Percentiles rank a stretch among this genome's conserved stretches.
These are phyloP conservation scores for Diplazon laetatorius DNA, from an alignment of 2,888 invertebrate genomes.

Conservation along the genomic window DNA sequence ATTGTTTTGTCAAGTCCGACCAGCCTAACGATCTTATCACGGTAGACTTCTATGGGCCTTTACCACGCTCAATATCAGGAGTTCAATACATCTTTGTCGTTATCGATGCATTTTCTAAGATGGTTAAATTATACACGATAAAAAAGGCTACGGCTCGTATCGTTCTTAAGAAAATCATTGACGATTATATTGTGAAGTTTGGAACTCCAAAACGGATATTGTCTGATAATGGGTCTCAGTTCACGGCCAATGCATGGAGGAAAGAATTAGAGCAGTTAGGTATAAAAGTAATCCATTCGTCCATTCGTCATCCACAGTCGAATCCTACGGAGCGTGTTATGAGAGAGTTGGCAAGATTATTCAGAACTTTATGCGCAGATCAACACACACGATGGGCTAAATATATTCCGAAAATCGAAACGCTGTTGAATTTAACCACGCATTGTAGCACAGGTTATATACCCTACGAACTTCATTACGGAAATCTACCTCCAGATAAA, in stretches of 20 bases:
- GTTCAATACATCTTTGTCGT: constrained; percentile 2
- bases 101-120: too few species aligned
- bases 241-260: constrained; percentile 43
- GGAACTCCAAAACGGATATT: constrained; percentile 35
- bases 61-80: not conserved
- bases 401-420: not conserved
- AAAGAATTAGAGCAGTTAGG: constrained; percentile 12
- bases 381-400: too few species aligned
- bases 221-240: constrained; percentile 54
- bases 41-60: not conserved
- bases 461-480: not conserved
- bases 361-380: constrained; percentile 51
- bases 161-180: constrained; percentile 24
- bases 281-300: constrained; percentile 46
- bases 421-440: not conserved
- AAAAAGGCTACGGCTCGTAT: constrained; percentile 11
- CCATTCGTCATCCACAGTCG: constrained; percentile 58
- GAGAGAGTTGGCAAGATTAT: constrained; percentile 57
- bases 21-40: not conserved
- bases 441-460: constrained; percentile 12
- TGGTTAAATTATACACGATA: not conserved
- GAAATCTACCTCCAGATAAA: not conserved
- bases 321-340: constrained; percentile 60
- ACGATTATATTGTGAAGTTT: constrained; percentile 21
- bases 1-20: not conserved